phyloP scores from a whole-genome alignment of 2,888 invertebrate genomes.

The Zygogramma bicolorata region DNA sequence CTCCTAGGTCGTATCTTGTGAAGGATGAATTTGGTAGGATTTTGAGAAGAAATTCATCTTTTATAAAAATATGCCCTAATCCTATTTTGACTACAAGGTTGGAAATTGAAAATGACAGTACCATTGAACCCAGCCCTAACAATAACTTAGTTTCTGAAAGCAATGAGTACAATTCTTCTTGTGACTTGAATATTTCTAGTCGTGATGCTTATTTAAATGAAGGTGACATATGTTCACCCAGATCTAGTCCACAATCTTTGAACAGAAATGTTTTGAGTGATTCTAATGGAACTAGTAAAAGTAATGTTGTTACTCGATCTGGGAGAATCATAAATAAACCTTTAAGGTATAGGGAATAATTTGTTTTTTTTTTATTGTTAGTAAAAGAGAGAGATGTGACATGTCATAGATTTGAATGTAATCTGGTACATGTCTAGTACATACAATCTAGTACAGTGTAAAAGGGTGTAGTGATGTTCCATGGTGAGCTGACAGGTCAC shows the following conservation, averaged over 20 bases:
- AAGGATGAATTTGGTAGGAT: slow-evolving; percentile 21
- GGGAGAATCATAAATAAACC: neutral
- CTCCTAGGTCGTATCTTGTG: slow-evolving; percentile 26
- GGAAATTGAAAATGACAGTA: neutral
- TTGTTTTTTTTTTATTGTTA: neutral
- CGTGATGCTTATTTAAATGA: neutral
- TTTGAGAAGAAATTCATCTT: slow-evolving; percentile 27
- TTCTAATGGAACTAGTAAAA: neutral
- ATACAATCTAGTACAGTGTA: too few relatives aligned
- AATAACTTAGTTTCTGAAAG: neutral
- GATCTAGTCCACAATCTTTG: neutral
- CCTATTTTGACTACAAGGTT: neutral
- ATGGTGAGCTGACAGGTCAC: too few relatives aligned
- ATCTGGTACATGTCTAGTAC: too few relatives aligned
- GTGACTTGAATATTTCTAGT: neutral
- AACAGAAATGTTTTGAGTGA: neutral
- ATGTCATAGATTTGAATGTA: neutral
- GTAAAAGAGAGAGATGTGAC: slow-evolving; percentile 10
- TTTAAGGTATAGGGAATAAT: neutral
- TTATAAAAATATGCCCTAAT: slow-evolving; percentile 24
- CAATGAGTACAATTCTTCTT: neutral
- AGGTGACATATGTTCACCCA: neutral
- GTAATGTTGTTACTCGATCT: neutral
- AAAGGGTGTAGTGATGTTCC: too few relatives aligned
- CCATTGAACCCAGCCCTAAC: neutral